phyloP scores from a whole-genome alignment of 92 coral and sea anemone species.

The Muricea muricata region DNA sequence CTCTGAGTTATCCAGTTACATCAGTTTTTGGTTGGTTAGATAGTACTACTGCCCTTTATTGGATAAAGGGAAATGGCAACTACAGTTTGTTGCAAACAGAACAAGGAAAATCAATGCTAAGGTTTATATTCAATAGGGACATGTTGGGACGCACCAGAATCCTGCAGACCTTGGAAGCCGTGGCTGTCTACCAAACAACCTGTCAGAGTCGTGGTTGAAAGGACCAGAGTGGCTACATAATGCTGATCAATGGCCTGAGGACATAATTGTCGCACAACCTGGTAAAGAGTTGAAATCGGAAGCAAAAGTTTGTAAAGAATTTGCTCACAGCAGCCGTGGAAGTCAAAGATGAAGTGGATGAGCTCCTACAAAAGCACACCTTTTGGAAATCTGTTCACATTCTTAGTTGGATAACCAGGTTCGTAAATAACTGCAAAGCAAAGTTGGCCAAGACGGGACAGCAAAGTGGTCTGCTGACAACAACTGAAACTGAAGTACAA shows the following conservation, averaged over 20 bases:
- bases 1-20: too few relatives aligned
- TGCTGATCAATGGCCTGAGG: conserved; percentile 47
- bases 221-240: conserved; percentile 56
- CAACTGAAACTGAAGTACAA: conserved; percentile 57
- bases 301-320: conserved; percentile 19
- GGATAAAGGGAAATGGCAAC: too few relatives aligned
- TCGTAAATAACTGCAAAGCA: conserved; percentile 34
- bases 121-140: too few relatives aligned
- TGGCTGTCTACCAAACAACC: neutral
- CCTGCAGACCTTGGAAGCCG: too few relatives aligned
- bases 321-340: conserved; percentile 46
- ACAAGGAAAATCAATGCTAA: too few relatives aligned
- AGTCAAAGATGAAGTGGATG: conserved; percentile 29
- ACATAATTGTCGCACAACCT: conserved; percentile 13
- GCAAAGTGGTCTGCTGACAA: conserved; percentile 39
- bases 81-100: too few relatives aligned
- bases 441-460: conserved; percentile 22
- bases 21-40: too few relatives aligned
- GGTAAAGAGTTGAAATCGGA: conserved; percentile 39
- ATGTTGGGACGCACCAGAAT: too few relatives aligned
- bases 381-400: conserved; percentile 57
- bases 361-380: conserved; percentile 40
- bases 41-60: too few relatives aligned
- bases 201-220: conserved; percentile 31
- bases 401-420: conserved; percentile 46